A percentile compares a stretch with the other conserved stretches of the same genome.
Conservation (phyloP, 2,797 vertebrate genomes). For the Acestrorhynchus altus region DNA sequence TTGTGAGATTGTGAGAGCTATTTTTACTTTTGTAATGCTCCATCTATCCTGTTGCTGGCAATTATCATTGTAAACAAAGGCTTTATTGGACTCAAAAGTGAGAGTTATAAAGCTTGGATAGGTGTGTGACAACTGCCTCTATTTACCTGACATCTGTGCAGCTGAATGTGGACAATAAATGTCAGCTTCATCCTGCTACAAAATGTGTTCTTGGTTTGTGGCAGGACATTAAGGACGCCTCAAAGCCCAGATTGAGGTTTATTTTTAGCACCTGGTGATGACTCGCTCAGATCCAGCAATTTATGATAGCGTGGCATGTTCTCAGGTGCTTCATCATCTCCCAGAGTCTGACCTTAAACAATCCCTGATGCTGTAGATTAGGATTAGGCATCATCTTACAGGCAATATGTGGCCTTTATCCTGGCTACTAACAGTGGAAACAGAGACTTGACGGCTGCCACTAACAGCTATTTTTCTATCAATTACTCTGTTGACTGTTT, state of each 20-base stretch:
- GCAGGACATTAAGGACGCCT: constrained; percentile 28
- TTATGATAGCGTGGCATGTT: constrained; percentile 49
- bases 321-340: constrained; percentile 23
- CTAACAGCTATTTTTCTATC: too few species aligned
- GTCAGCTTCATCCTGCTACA: constrained; percentile 22
- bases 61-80: constrained; percentile 44
- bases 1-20: constrained; percentile 35
- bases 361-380: neutral
- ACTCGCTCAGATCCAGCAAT: constrained; percentile 45
- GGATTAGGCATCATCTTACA: constrained; percentile 33
- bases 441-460: too few species aligned
- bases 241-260: constrained; percentile 38
- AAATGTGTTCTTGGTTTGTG: constrained; percentile 25
- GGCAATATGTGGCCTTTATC: constrained; percentile 18
- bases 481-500: too few species aligned
- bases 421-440: neutral
- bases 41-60: constrained; percentile 17
- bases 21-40: constrained; percentile 23
- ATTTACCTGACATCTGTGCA: constrained; percentile 34
- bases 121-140: constrained; percentile 18
- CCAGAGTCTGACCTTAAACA: constrained; percentile 23
- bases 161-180: constrained; percentile 29
- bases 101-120: constrained; percentile 22
- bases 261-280: constrained; percentile 53
- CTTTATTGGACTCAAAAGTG: constrained; percentile 28